Evolutionary conservation across 2,797 vertebrate species (phyloP), one percentile per base, ranked within the genome.

Genomic region (Rhodeus uyekii): DNA sequence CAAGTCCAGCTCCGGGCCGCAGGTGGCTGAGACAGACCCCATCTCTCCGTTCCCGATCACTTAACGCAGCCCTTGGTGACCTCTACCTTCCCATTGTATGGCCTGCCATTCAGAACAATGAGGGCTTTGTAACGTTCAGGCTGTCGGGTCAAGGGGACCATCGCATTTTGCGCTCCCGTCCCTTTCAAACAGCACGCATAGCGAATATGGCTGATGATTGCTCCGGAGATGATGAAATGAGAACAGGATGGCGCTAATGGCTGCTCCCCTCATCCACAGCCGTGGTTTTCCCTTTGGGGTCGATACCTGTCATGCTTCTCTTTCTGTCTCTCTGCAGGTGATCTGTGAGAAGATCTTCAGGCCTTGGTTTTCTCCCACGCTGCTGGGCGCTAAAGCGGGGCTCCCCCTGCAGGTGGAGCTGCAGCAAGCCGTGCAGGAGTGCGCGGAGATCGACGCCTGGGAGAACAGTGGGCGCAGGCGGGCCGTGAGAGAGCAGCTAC

Each of bases 261-360:
- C 72, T 4, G 10, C 68, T 79, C 72, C 46, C 63, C 61, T 55
- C 69, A 58, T 67, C 53, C 61, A 18, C 22, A 69, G 46, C 38
- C n/a, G 18, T 27, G 32, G 67, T 68, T 55, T 50, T 83, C 36
- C 27, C 36, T 63, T 84, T 65, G 60, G 53, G 38, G 24, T 79
- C 65, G 5, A 44, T 58, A 46, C 27, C 50, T 53, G 75, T 72
- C 68, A 78, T 44, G 19, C 64, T 32, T 76, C 69, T 10, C 63
- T 76, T 9, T 60, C 48, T 50, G 12, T 84, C 53, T 38, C 61
- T 36, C 22, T 77, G 14, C 91, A 99, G 98, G 97, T 98, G 71
- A 95, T 99, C 55, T 99, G 98, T 92, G 96, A 98, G 93, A 99
- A 99, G 92, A 99, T 99, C 87, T 98, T 99, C 89, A 91, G 95